Conservation (phyloP, 2,888 invertebrate species). For the Megalurothrips usitatus region DNA sequence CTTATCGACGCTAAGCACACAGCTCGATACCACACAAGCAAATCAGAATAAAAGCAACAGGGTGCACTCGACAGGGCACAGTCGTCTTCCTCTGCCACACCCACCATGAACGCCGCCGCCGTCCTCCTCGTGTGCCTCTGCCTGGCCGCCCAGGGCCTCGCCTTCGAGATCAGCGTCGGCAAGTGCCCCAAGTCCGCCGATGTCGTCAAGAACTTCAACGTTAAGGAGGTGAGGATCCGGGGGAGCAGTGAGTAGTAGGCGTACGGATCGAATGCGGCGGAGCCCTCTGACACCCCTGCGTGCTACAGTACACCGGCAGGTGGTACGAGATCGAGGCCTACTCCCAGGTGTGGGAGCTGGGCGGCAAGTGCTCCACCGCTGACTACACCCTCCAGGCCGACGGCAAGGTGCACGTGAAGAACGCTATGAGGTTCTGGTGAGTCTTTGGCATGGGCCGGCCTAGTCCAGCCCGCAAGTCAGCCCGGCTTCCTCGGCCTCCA, state of each 20-base stretch:
- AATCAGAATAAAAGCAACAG: background rate
- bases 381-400: background rate
- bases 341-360: background rate
- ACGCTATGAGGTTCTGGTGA: background rate
- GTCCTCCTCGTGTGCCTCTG: background rate
- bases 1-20: no score
- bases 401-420: background rate
- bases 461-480: no score
- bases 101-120: background rate
- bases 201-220: background rate
- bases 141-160: background rate
- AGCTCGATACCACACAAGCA: no score
- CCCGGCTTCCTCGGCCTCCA: no score
- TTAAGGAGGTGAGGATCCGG: background rate
- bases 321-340: conserved; percentile 1
- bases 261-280: no score
- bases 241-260: no score
- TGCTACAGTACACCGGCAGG: background rate
- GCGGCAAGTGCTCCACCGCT: background rate
- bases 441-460: no score
- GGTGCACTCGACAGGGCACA: background rate
- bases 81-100: background rate
- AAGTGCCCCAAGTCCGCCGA: background rate
- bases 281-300: background rate
- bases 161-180: background rate